phyloP scores from a whole-genome alignment of 2,797 vertebrate species.

The Tokudaia muenninki region DNA sequence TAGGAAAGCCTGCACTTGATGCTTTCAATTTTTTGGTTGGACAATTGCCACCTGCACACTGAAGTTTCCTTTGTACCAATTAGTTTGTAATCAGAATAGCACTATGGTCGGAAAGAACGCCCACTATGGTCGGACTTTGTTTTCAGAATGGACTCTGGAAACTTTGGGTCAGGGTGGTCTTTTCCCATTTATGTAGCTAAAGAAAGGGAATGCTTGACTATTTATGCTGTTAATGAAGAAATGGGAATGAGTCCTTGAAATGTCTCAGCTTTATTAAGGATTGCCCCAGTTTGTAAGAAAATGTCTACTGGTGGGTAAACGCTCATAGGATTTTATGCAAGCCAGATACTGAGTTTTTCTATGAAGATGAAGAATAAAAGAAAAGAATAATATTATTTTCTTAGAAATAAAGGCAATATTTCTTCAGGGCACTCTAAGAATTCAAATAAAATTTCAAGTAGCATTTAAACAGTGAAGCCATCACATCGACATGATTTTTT shows the following conservation, averaged over 20 bases:
- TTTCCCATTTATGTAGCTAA: neutral
- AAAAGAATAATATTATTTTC: conserved; percentile 64
- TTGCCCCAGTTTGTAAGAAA: neutral
- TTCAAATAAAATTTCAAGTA: conserved; percentile 73
- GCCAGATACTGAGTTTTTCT: neutral
- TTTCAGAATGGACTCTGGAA: neutral
- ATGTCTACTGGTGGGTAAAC: conserved; percentile 24
- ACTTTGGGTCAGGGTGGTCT: neutral
- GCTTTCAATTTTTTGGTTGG: neutral
- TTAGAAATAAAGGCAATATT: conserved; percentile 64
- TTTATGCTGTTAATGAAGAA: neutral
- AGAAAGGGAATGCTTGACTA: neutral
- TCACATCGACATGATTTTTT: conserved; percentile 48
- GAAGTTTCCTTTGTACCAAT: neutral
- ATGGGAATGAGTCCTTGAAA: neutral
- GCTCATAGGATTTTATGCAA: conserved; percentile 63
- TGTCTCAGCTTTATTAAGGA: neutral
- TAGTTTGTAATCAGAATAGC: neutral
- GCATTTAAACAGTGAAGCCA: conserved; percentile 69
- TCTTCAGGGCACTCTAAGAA: conserved; percentile 74
- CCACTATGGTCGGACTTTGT: neutral
- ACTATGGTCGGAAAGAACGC: neutral
- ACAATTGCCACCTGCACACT: neutral
- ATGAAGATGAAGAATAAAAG: conserved; percentile 13
- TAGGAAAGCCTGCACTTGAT: neutral